Evolutionary conservation across 2,113 vertebrate genomes (phyloP).

Genomic region (Typhlomys cinereus): DNA sequence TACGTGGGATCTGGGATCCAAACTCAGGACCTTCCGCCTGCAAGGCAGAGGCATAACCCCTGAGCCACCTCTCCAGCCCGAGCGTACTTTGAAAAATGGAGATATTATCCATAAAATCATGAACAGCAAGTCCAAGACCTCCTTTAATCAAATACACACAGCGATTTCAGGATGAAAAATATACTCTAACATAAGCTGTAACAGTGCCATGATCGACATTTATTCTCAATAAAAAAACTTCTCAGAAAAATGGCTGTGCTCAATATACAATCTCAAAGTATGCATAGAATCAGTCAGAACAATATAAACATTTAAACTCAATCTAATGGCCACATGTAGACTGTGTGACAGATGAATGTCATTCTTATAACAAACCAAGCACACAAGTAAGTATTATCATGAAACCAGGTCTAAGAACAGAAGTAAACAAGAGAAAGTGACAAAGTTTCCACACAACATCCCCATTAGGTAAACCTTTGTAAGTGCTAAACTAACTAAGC

Average conservation of each 20-base stretch:
- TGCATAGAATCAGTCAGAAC: neutral
- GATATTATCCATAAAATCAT: neutral
- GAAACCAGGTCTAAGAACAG: neutral
- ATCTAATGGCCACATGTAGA: neutral
- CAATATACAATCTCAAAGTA: neutral
- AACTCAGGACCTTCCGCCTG: no score
- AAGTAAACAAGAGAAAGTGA: neutral
- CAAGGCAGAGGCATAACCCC: no score
- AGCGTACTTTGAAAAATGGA: no score
- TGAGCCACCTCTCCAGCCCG: no score
- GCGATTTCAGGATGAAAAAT: neutral
- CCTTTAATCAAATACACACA: neutral
- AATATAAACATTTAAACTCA: neutral
- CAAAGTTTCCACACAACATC: neutral
- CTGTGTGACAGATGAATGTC: neutral
- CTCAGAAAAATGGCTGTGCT: neutral
- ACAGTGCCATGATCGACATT: neutral
- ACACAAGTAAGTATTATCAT: no score
- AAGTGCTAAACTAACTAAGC: neutral
- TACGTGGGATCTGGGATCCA: no score
- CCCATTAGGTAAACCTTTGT: neutral
- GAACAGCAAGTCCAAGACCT: neutral
- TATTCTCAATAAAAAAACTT: constrained; percentile 34
- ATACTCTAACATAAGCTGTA: neutral
- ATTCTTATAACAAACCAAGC: neutral